These are phyloP conservation scores for Myotis davidii DNA, from an alignment of 2,113 vertebrate species.

Conservation along the genomic window DNA sequence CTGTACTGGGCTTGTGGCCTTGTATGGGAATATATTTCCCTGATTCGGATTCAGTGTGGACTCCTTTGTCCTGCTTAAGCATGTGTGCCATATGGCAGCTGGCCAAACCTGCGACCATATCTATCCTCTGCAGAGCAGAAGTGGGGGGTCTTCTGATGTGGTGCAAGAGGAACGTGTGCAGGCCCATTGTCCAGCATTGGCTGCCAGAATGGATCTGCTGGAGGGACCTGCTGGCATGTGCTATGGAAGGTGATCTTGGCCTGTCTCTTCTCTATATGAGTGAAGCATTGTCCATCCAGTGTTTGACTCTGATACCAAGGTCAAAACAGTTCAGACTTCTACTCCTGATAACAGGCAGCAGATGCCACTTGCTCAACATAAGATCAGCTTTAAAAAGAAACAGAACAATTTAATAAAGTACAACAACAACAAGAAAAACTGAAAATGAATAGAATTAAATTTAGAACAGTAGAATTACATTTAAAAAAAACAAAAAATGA, in stretches of 20 bases:
- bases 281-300: neutral
- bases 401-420: neutral
- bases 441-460: neutral
- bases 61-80: neutral
- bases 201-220: neutral
- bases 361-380: neutral
- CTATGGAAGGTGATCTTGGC: neutral
- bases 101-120: neutral
- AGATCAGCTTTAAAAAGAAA: neutral
- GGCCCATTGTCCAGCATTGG: neutral
- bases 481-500: neutral
- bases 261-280: neutral
- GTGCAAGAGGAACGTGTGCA: neutral
- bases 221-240: neutral
- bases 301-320: neutral
- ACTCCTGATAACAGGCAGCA: neutral
- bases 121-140: neutral
- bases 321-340: neutral
- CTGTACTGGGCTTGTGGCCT: neutral
- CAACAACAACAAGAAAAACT: neutral
- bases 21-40: neutral
- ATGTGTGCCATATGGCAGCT: neutral
- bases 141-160: neutral
- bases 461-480: neutral
- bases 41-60: neutral